A percentile compares a stretch with the other conserved stretches of the same genome.
These are phyloP conservation scores for Uloborus diversus DNA, from an alignment of 1,140 invertebrate species.

Conservation along the genomic window DNA sequence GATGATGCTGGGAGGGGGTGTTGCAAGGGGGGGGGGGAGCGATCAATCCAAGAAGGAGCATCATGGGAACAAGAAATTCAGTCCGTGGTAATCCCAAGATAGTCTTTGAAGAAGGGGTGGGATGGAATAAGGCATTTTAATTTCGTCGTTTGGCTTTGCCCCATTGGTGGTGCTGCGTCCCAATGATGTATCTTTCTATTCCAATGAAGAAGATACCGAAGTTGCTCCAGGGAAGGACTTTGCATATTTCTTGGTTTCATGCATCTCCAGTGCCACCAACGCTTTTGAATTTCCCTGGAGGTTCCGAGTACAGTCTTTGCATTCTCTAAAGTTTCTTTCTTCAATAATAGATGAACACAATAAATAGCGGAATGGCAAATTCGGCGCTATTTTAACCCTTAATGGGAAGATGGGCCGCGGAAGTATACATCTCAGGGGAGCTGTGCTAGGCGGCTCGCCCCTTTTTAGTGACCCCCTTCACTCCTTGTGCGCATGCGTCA, in stretches of 20 bases:
- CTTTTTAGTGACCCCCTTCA: not conserved
- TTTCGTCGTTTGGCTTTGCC: slow-evolving; percentile 39
- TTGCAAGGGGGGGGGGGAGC: slow-evolving; percentile 8
- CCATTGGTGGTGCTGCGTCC: slow-evolving; percentile 30
- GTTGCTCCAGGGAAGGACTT: slow-evolving; percentile 1
- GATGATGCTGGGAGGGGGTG: not conserved
- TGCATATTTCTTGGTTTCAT: slow-evolving; percentile 48
- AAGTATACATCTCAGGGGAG: slow-evolving; percentile 34
- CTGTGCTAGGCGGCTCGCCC: not conserved
- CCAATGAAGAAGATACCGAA: not conserved
- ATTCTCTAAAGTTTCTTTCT: slow-evolving; percentile 37
- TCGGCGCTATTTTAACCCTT: slow-evolving; percentile 45
- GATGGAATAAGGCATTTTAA: slow-evolving; percentile 34
- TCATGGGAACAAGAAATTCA: slow-evolving; percentile 47
- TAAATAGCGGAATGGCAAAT: slow-evolving; percentile 46
- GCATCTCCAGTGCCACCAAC: not conserved
- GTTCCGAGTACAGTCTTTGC: not conserved
- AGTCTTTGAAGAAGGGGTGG: slow-evolving; percentile 8
- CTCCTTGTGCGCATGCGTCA: slow-evolving; percentile 3
- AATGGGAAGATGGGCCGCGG: slow-evolving; percentile 35
- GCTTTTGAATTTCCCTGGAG: slow-evolving; percentile 26
- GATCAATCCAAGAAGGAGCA: slow-evolving; percentile 49
- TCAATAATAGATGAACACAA: slow-evolving; percentile 57
- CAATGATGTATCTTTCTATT: slow-evolving; percentile 26
- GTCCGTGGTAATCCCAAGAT: slow-evolving; percentile 12